Evolutionary conservation across 2,888 invertebrate species (phyloP), one percentile per base, ranked within the genome.

Genomic region (Aproaerema taeniolella): DNA sequence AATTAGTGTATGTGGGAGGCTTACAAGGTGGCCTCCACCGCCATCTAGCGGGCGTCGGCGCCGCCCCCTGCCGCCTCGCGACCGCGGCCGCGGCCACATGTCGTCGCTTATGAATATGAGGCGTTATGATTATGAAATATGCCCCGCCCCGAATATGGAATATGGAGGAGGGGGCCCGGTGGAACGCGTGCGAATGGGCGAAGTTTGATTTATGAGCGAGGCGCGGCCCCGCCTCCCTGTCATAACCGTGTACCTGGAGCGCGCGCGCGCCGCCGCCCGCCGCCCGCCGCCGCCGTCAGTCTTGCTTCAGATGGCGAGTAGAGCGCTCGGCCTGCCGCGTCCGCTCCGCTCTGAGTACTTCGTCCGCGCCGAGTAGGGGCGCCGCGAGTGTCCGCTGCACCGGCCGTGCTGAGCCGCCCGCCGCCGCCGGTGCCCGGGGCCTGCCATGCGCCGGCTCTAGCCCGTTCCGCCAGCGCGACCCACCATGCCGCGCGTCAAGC

Each of bases 131-230:
- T 85, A 87, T 87, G 82, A 83, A 87, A 82, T 86, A 86, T 86
- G 86, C 87, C 75, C 87, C 87, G 87, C 87, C 87, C 83, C 76
- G 78, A 82, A 86, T 87, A 87, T 87, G 82, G 87, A 87, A 82
- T 87, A 86, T 87, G 88, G 89, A 88, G 89, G 88, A 80, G 89
- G 89, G 89, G 86, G 89, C 82, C 79, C 78, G 67, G 76, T 74
- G 86, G 80, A 83, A 85, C 89, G 89, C 89, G 89, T 89, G 89
- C 88, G 87, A 86, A 87, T 85, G 86, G 87, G 81, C 85, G 81
- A 86, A 85, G 89, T 89, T 89, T 89, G 90, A 90, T 90, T 90
- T 90, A 90, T 90, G 90, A 90, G 88, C 80, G 79, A 72, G 73
- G 80, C 80, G 76, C 78, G 88, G 87, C 88, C 71, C 89, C 90